These are phyloP conservation scores for Leptobrachium leishanense DNA, from an alignment of 2,113 vertebrate genomes.

Conservation along the genomic window DNA sequence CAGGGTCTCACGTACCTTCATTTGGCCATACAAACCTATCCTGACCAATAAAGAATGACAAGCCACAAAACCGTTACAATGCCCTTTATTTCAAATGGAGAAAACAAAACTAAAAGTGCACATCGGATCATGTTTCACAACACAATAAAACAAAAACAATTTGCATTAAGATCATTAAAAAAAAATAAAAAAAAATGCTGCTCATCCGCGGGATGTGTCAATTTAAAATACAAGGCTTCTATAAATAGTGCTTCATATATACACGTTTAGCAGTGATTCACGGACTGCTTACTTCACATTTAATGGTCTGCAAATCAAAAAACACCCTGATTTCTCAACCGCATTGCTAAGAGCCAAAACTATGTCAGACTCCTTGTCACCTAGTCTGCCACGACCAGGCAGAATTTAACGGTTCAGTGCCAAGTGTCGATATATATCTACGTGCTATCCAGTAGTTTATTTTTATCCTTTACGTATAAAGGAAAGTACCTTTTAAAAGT, in stretches of 20 bases:
- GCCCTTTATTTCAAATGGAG: neutral
- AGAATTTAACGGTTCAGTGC: too few species aligned
- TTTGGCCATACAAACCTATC: too few species aligned
- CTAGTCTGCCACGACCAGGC: too few species aligned
- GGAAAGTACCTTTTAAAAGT: too few species aligned
- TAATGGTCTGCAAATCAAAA: neutral
- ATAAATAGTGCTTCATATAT: neutral
- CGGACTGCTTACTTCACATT: neutral
- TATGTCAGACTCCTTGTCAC: too few species aligned
- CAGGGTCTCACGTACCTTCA: too few species aligned
- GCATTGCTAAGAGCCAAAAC: too few species aligned
- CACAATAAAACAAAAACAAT: neutral
- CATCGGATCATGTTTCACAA: neutral
- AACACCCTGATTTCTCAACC: too few species aligned
- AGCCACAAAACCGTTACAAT: neutral
- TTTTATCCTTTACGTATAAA: too few species aligned
- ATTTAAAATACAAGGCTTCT: neutral
- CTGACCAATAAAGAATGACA: too few species aligned
- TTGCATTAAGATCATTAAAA: neutral
- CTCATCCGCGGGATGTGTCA: neutral
- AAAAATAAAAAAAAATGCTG: neutral
- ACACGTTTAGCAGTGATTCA: neutral
- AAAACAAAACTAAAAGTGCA: neutral
- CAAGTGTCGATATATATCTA: too few species aligned
- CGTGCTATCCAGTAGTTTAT: too few species aligned